Evolutionary conservation across 2,888 invertebrate genomes (phyloP), one percentile per base, ranked within the genome.

Genomic region (Pandemis corylana): DNA sequence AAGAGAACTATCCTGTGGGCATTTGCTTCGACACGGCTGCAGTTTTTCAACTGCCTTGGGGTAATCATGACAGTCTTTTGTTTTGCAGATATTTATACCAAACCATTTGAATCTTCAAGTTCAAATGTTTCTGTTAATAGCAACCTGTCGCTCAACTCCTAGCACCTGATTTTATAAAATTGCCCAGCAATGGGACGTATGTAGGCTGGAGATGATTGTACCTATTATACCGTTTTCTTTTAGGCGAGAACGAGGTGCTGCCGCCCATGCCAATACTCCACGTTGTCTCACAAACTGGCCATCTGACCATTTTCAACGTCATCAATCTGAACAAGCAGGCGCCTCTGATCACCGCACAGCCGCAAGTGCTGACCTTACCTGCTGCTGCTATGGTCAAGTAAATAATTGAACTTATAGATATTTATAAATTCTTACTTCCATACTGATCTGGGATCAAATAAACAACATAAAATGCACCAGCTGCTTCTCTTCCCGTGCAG

Each of bases 1-100:
- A 96, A 83, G 98, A 98, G 82, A 97, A 97, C 6, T 97, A 96
- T 86, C 98, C 98, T 0, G 90, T 98, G 64, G 98, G 98, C 12
- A 87, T 98, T 73, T 95, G 96, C 7, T 90, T 98, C 0, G 97
- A 98, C 83, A 96, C 95, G 6, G 96, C 97, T 46, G 95, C 96
- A 1, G 95, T 95, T 65, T 95, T 96, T 82, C 96, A 96, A 78
- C 84, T 97, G 67, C 95, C 95, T 9, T 96, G 97, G 95, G 97
- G 96, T 87, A 87, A 92, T 88, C 85, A 75, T 67, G 15, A 20
- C 20, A 15, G 13, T 20, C 28, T 36, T 20, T 20, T 36, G 28
- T 36, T 36, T 36, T 36, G 28, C 28, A 36, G 28, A 36, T 36
- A 36, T 36, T 36, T 36, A 36, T 28, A 36, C 28, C 28, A 36